Evolutionary conservation across 1,140 invertebrate genomes (phyloP), one percentile per base, ranked within the genome.

Genomic region (Laodelphax striatellus): DNA sequence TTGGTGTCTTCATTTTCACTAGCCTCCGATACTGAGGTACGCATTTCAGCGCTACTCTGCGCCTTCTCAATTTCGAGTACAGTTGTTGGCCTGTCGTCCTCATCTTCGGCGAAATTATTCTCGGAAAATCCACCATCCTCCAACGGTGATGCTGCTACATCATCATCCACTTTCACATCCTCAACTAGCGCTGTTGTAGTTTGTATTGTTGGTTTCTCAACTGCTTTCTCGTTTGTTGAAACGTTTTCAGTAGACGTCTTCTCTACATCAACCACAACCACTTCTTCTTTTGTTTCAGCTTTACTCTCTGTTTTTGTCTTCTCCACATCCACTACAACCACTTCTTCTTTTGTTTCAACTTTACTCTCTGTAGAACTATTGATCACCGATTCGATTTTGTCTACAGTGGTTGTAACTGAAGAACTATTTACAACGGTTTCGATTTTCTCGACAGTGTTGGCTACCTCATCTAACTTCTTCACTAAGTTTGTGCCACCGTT

Each of bases 301-400:
- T 42, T 55, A 5, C 21, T 60, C 2, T 60, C 52, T n/a, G 46
- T 52, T 19, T n/a, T 24, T 16, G 42, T 44, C 2, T 28, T 2
- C 41, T 60, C 59, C 5, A 44, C 28, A 8, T 24, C 55, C 5
- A 24, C 14, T 16, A 17, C 22, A 55, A 17, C 24, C 8, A 22
- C 21, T 34, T 56, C 53, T 34, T 59, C 43, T 52, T 38, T 31
- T 41, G 52, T n/a, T n/a, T n/a, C n/a, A n/a, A n/a, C n/a, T n/a
- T n/a, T n/a, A n/a, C n/a, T n/a, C n/a, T n/a, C n/a, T n/a, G 19
- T 21, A 31, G 56, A 46, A 19, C 11, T 4, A n/a, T 19, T 10
- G 21, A 24, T 10, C 2, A 38, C 11, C 10, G 34, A 11, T 38
- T 38, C 34, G 10, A 38, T 13, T 13, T 38, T 38, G 34, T 38